phyloP scores from a whole-genome alignment of 2,797 vertebrate species.

The Apogon talboti region DNA sequence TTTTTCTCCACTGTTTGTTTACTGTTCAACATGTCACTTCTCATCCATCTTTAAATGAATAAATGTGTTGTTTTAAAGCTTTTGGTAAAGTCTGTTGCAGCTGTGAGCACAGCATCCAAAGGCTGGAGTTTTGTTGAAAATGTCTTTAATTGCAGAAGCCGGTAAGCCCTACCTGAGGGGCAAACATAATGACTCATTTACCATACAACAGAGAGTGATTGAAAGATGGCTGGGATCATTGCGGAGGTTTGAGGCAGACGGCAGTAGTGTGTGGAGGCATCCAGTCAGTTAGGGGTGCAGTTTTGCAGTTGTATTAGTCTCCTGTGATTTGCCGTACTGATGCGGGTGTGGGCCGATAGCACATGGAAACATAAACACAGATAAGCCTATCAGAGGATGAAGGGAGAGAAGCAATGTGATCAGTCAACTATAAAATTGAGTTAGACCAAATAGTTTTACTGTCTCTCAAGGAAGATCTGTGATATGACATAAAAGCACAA shows the following conservation, averaged over 20 bases:
- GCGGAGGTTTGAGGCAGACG: slow-evolving; percentile 34
- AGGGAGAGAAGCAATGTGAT: slow-evolving; percentile 50
- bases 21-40: slow-evolving; percentile 21
- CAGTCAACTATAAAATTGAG: slow-evolving; percentile 77
- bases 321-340: slow-evolving; percentile 51
- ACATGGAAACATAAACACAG: slow-evolving; percentile 72
- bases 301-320: slow-evolving; percentile 52
- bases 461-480: slow-evolving; percentile 50
- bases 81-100: slow-evolving; percentile 13
- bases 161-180: slow-evolving; percentile 34
- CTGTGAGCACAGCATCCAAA: slow-evolving; percentile 27
- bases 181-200: slow-evolving; percentile 56
- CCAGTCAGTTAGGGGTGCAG: slow-evolving; percentile 15
- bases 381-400: slow-evolving; percentile 63
- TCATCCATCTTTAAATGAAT: slow-evolving; percentile 42
- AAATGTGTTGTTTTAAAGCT: slow-evolving; percentile 34
- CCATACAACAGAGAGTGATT: slow-evolving; percentile 44
- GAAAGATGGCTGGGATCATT: slow-evolving; percentile 45
- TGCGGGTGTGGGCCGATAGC: slow-evolving; percentile 55
- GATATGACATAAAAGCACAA: slow-evolving; percentile 60
- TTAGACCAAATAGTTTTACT: slow-evolving; percentile 61
- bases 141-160: slow-evolving; percentile 54
- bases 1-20: slow-evolving; percentile 40
- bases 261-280: slow-evolving; percentile 25
- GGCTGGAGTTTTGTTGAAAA: slow-evolving; percentile 30